These are phyloP conservation scores for Anas bahamensis DNA, from an alignment of 2,797 vertebrate genomes.

Conservation along the genomic window DNA sequence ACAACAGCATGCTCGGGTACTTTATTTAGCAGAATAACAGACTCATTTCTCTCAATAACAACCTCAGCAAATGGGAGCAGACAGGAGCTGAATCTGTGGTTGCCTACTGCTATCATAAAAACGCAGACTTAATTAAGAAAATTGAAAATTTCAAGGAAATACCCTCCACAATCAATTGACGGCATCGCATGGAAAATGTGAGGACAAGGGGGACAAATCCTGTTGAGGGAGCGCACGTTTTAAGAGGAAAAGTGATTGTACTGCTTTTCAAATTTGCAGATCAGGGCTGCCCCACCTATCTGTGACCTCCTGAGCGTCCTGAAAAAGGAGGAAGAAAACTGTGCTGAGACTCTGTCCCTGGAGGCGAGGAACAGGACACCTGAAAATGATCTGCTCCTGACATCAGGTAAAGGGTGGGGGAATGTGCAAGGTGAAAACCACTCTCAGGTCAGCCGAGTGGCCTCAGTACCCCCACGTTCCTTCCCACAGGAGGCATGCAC, in stretches of 20 bases:
- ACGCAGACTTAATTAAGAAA: neutral
- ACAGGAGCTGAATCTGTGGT: neutral
- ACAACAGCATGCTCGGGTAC: neutral
- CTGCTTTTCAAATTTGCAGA: conserved; percentile 68
- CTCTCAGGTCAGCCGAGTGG: neutral
- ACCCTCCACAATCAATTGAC: neutral
- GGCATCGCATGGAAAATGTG: neutral
- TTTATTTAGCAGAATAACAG: neutral
- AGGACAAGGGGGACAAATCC: neutral
- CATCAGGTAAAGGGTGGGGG: conserved; percentile 61
- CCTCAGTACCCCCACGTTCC: neutral
- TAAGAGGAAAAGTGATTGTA: neutral
- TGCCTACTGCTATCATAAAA: neutral
- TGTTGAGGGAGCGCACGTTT: neutral
- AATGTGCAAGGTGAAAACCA: neutral
- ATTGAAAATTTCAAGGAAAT: neutral
- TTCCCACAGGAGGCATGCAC: neutral
- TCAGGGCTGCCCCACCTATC: conserved; percentile 55
- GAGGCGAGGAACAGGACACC: conserved; percentile 48
- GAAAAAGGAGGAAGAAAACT: conserved; percentile 81
- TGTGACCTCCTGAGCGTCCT: conserved; percentile 80
- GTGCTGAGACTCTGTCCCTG: conserved; percentile 69
- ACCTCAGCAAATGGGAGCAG: neutral
- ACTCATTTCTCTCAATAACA: conserved; percentile 2
- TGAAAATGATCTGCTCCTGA: conserved; percentile 16